These are phyloP conservation scores for Chaetura pelagica DNA, from an alignment of 2,113 vertebrate species.

Conservation along the genomic window DNA sequence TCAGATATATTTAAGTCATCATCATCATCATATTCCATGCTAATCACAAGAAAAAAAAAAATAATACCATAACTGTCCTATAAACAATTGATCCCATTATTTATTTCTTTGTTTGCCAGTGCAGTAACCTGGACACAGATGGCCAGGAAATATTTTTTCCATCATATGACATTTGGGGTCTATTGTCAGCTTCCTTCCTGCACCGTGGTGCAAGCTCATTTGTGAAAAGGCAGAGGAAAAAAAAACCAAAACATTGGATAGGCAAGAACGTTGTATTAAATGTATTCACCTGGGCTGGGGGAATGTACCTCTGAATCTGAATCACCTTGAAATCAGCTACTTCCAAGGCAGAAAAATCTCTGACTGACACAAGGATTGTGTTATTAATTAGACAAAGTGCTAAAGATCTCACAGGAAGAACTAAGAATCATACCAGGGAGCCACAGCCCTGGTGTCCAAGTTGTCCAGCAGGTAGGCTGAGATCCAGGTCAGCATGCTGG, in stretches of 20 bases:
- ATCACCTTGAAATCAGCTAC: accelerated
- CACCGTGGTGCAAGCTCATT: neutral
- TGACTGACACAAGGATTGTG: neutral
- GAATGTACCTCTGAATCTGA: neutral
- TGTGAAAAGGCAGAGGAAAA: neutral
- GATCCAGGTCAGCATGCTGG: neutral
- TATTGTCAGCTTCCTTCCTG: neutral
- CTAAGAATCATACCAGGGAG: neutral
- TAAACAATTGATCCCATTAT: neutral
- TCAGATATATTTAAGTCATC: neutral
- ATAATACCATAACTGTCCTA: neutral
- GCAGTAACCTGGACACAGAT: neutral
- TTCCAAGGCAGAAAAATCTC: neutral
- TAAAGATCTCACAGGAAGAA: neutral
- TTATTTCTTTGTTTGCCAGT: neutral
- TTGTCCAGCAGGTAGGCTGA: neutral
- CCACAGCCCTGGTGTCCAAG: neutral
- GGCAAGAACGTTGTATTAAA: neutral
- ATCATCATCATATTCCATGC: neutral
- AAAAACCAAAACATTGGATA: neutral
- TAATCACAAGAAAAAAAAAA: neutral
- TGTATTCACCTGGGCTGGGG: neutral
- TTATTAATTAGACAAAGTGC: neutral
- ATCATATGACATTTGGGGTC: neutral
- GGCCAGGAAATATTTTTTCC: constrained; percentile 2